phyloP scores from a whole-genome alignment of 2,888 invertebrate genomes.

The Sphinx pinastri region DNA sequence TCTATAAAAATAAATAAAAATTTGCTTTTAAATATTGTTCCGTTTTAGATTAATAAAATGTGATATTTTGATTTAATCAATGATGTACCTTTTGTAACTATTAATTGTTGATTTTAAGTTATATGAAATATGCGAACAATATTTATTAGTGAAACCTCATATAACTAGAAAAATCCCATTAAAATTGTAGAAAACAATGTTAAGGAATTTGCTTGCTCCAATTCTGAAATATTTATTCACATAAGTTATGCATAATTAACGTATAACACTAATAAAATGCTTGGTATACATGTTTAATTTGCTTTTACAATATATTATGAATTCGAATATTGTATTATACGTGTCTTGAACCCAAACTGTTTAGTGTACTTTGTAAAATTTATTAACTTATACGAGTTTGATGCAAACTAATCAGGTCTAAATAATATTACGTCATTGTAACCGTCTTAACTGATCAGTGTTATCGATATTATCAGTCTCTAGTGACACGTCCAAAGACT shows the following conservation, averaged over 20 bases:
- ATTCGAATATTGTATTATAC: slow-evolving; percentile 15
- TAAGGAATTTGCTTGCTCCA: slow-evolving; percentile 27
- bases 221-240: slow-evolving; percentile 20
- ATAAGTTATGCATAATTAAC: slow-evolving; percentile 10
- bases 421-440: slow-evolving; percentile 27
- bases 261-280: background rate
- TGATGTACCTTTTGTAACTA: slow-evolving; percentile 3
- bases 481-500: background rate
- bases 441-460: slow-evolving; percentile 50
- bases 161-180: background rate
- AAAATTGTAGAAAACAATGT: slow-evolving; percentile 15
- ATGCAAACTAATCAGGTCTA: slow-evolving; percentile 35
- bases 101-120: background rate
- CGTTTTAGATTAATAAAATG: slow-evolving; percentile 5
- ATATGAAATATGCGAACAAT: slow-evolving; percentile 7
- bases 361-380: slow-evolving; percentile 11
- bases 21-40: slow-evolving; percentile 25
- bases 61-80: slow-evolving; percentile 3
- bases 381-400: slow-evolving; percentile 33
- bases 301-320: slow-evolving; percentile 21
- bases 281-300: slow-evolving; percentile 29
- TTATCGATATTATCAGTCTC: slow-evolving; percentile 22
- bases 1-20: background rate
- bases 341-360: slow-evolving; percentile 20
- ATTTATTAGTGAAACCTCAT: slow-evolving; percentile 18